Base-by-base conservation (phyloP, 2,113 vertebrate species). In the Sciurus niger region DNA sequence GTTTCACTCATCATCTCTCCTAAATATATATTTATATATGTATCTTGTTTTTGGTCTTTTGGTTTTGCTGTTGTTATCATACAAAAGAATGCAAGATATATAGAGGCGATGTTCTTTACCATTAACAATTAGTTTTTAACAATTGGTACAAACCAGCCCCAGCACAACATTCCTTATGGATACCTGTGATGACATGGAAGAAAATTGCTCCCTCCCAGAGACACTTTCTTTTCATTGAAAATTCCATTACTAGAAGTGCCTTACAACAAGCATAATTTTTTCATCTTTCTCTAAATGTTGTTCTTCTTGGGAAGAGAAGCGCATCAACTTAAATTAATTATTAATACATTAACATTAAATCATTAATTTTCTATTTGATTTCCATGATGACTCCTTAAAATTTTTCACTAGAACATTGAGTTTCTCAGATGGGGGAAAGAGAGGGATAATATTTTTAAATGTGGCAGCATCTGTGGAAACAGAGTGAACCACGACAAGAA, bases 251-350 rank as follows among this genome's bases (percentile, higher is more conserved):
- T 22, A 3, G 3, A 84, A 87, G 34, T 55, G 6, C n/a, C 76
- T 94, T 65, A 73, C 14, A 84, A 93, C 48, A 95, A 94, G 9
- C 46, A 76, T 14, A 48, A 20, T 1, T n/a, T 90, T 84, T 80
- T 63, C 8, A 16, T 53, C 12, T 17, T 2, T 89, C 18, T 78
- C 34, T 34, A 86, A 94, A 53, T 65, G 68, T 11, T 84, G 9
- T 67, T 55, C 76, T 9, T 70, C 46, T 72, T 34, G 24, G 55
- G 46, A 87, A 80, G 32, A 84, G 2, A 80, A 95, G 77, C 9
- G 70, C 30, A 94, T 90, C 43, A 80, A 91, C 8, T 95, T 85
- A 65, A 86, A 92, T 37, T 18, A 94, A 92, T 90, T 83, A 73
- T 95, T 88, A 93, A 76, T 88, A 43, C 3, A 51, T 55, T 76